Conservation (phyloP, 1,140 invertebrate genomes). For the Drosophila grimshawi region DNA sequence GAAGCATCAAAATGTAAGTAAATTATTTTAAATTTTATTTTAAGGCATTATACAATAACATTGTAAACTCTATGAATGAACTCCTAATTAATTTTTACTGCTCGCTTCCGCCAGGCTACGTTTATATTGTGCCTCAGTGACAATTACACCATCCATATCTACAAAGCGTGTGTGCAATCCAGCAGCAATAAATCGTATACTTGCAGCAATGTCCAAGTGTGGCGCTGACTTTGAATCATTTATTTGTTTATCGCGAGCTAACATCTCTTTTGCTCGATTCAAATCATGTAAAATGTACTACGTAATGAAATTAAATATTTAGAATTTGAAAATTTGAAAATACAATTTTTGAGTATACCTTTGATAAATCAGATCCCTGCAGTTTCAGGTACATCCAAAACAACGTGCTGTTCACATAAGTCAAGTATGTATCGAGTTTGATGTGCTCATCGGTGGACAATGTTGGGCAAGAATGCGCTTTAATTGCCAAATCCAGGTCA, state of each 20-base stretch:
- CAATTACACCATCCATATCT: constrained; percentile 56
- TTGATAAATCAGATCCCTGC: constrained; percentile 48
- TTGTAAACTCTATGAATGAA: too few relatives aligned
- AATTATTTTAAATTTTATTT: too few relatives aligned
- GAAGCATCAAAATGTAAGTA: too few relatives aligned
- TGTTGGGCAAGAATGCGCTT: neutral
- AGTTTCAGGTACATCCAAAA: constrained; percentile 61
- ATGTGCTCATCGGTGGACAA: constrained; percentile 49
- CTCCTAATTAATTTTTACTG: neutral
- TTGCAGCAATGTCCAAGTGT: constrained; percentile 49
- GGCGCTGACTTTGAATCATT: constrained; percentile 37
- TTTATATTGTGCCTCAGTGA: constrained; percentile 49
- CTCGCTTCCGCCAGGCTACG: constrained; percentile 10
- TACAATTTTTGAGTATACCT: constrained; percentile 24
- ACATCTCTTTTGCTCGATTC: constrained; percentile 49
- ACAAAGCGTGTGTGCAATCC: constrained; percentile 56
- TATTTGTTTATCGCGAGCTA: constrained; percentile 60
- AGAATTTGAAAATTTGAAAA: neutral
- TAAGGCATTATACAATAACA: too few relatives aligned
- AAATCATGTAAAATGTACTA: constrained; percentile 61
- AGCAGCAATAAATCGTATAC: constrained; percentile 58
- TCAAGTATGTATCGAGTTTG: constrained; percentile 58
- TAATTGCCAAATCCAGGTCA: constrained; percentile 35
- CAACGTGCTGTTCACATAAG: constrained; percentile 56
- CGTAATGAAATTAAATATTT: too few relatives aligned